Percentiles rank a stretch among this genome's conserved stretches.
These are phyloP conservation scores for Drosophila ironensis DNA, from an alignment of 1,140 invertebrate genomes.

Conservation along the genomic window DNA sequence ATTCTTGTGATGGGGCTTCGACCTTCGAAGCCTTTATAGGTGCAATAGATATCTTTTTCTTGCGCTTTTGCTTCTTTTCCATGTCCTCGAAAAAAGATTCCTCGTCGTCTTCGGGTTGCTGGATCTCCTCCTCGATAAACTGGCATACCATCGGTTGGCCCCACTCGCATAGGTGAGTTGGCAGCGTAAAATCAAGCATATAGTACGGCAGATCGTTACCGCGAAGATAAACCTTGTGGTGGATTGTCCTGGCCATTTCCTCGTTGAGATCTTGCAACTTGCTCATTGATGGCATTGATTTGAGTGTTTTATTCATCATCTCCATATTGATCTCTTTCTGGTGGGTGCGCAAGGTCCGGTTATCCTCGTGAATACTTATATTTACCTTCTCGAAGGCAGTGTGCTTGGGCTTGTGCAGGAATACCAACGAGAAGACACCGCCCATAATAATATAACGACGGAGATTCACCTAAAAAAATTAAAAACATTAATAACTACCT, in stretches of 20 bases:
- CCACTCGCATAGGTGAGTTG: constrained; percentile 57
- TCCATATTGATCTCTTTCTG: neutral
- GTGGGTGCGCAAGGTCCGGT: constrained; percentile 22
- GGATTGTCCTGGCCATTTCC: no score
- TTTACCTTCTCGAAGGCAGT: constrained; percentile 48
- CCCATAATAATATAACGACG: constrained; percentile 58
- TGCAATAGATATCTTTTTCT: neutral
- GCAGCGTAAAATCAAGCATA: constrained; percentile 48
- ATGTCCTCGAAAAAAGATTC: neutral
- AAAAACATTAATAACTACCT: neutral
- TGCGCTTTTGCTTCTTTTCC: constrained; percentile 1
- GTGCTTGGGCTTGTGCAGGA: constrained; percentile 50
- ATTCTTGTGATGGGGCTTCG: neutral
- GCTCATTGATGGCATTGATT: no score
- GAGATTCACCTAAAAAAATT: constrained; percentile 54
- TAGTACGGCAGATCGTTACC: constrained; percentile 43
- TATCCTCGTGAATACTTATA: constrained; percentile 57
- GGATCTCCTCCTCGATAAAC: constrained; percentile 45
- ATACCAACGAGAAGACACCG: constrained; percentile 53
- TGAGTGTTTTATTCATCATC: no score
- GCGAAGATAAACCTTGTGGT: neutral
- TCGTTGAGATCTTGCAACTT: no score
- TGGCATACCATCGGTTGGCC: constrained; percentile 57
- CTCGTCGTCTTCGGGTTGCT: neutral
- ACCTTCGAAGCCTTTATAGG: neutral